A percentile compares a stretch with the other conserved stretches of the same genome.
Conservation (phyloP, 2,888 invertebrate species). For the Epinotia brunnichana region DNA sequence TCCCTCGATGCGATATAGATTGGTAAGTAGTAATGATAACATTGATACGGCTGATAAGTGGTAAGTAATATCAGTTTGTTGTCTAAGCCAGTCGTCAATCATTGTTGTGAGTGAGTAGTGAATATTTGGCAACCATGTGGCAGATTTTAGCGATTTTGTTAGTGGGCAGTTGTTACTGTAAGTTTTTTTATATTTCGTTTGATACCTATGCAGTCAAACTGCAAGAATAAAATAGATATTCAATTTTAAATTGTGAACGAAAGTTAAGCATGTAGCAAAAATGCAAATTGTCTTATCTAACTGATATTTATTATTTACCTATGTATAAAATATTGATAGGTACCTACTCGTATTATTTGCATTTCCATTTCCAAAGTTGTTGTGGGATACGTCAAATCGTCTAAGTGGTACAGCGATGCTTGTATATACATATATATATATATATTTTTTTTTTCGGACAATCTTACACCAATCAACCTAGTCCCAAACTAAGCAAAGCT, state of each 20-base stretch:
- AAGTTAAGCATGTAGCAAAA: no score
- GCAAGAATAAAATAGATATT: not conserved
- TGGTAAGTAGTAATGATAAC: slow-evolving; percentile 28
- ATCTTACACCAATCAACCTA: no score
- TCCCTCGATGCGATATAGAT: slow-evolving; percentile 16
- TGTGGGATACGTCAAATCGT: no score
- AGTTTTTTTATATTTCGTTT: not conserved
- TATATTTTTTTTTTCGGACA: no score
- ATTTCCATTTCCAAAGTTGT: no score
- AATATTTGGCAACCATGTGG: slow-evolving; percentile 27
- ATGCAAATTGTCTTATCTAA: no score
- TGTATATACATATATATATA: no score
- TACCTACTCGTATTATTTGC: no score
- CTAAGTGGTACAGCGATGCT: no score
- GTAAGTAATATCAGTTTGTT: slow-evolving; percentile 16
- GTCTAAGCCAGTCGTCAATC: not conserved
- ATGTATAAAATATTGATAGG: no score
- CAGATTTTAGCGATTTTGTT: slow-evolving; percentile 14
- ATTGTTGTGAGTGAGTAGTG: not conserved
- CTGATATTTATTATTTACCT: no score
- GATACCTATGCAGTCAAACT: not conserved
- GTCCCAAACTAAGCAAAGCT: no score
- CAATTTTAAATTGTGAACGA: not conserved
- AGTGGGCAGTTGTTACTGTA: slow-evolving; percentile 31
- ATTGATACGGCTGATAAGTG: slow-evolving; percentile 28